These are phyloP conservation scores for Muscicapa comitata DNA, from an alignment of 2,797 vertebrate genomes.

Conservation along the genomic window DNA sequence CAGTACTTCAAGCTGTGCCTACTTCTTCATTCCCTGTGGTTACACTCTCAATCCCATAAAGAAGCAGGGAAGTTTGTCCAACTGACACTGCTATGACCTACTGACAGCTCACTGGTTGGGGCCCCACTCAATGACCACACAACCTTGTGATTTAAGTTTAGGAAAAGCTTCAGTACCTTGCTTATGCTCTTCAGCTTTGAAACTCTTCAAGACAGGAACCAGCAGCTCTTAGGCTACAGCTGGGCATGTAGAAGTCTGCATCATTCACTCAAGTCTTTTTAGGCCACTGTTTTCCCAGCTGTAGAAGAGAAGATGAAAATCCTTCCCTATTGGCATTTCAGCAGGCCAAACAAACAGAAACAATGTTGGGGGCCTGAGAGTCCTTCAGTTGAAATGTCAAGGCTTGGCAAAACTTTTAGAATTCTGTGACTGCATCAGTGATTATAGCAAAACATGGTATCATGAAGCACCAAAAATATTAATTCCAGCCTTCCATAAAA, in stretches of 20 bases:
- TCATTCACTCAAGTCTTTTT: not conserved
- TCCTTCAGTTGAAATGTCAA: not conserved
- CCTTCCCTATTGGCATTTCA: not conserved
- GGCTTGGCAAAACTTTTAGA: not conserved
- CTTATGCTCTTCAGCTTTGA: not conserved
- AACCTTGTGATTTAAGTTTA: not conserved
- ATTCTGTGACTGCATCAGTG: not conserved
- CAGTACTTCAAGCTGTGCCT: not conserved
- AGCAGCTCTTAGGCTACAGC: not conserved
- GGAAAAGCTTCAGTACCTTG: not conserved
- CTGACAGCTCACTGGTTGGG: not conserved
- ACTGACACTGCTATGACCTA: not conserved
- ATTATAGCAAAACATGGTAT: not conserved
- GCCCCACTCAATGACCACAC: not conserved
- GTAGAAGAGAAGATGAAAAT: not conserved
- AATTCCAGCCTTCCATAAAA: not conserved
- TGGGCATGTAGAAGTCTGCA: not conserved
- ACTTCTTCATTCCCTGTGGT: not conserved
- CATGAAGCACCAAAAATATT: not conserved
- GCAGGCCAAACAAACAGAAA: not conserved
- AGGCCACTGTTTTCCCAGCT: not conserved
- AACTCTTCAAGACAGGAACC: not conserved
- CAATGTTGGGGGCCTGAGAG: not conserved
- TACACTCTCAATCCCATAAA: not conserved
- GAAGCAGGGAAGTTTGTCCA: not conserved